Base-by-base conservation (phyloP, 23 tunicate genomes). In the Phallusia fumigata region DNA sequence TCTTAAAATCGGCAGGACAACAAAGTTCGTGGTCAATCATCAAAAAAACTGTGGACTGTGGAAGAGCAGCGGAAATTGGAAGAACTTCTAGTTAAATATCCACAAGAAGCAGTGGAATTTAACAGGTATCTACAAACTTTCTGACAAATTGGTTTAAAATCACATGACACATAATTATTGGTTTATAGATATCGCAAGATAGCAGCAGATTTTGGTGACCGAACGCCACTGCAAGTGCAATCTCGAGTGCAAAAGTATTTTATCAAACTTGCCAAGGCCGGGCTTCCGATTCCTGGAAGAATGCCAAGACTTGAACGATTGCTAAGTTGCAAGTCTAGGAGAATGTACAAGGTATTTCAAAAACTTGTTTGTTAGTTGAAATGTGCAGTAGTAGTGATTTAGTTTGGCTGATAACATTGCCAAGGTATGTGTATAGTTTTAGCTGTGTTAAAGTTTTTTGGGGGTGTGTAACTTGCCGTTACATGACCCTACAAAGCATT, bases 181-280 rank as follows among this genome's bases (percentile, higher is more conserved):
- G 34, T 78, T 34, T 44, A 13, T 65, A 90, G 97, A 79, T 83
- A 65, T 65, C 91, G 97, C 30, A 92, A 92, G 73, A 92, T 92
- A 30, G 97, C 97, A 40, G 86, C 97, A 24, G 97, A 84, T 31
- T 73, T 92, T 19, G 88, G 78, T 28, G 87, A 74, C 34, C 88
- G 97, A 36, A 92, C 97, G 19, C 82, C 97, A 2, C 88, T 92
- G 10, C 97, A 92, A 87, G 97, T 92, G 19, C 97, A 92, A 74
- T 92, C 97, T 33, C 83, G 97, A 31, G 91, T 92, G 33, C 97
- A 92, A 76, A 92, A 92, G 74, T 92, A 92, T 64, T 92, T 92
- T 73, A 80, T 92, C 33, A 92, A 92, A 80, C 83, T 92, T 32
- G 97, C 97, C 78, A 92, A 87, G 65, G 97, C 97, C 35, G 97